phyloP scores from a whole-genome alignment of 2,113 vertebrate species.

The Gadus chalcogrammus region DNA sequence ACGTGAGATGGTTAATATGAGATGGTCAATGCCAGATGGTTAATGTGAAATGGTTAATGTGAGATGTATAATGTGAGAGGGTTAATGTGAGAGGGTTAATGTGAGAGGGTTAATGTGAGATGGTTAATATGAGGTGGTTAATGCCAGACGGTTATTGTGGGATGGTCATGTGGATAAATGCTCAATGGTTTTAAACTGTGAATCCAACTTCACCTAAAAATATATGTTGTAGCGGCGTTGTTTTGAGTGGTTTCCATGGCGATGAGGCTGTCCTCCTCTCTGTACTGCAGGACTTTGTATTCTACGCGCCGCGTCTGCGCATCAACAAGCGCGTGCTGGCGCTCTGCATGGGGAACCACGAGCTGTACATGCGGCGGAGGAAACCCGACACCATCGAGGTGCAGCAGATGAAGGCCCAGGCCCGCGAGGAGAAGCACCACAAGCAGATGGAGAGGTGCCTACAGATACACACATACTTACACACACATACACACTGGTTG shows the following conservation, averaged over 20 bases:
- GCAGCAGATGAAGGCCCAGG: constrained; percentile 98
- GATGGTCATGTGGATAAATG: no score
- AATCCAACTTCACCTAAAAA: background rate
- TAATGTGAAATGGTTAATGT: background rate
- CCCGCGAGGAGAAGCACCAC: constrained; percentile 95
- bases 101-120: no score
- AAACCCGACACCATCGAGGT: constrained; percentile 98
- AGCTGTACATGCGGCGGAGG: constrained; percentile 96
- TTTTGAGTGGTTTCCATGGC: no score
- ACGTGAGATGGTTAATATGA: no score
- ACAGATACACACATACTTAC: no score
- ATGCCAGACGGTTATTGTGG: no score
- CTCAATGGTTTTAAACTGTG: no score
- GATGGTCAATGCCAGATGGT: background rate
- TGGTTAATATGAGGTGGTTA: background rate
- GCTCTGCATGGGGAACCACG: constrained; percentile 97
- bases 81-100: no score
- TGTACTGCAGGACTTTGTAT: constrained; percentile 87
- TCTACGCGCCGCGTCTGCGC: constrained; percentile 92
- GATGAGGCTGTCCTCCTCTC: background rate
- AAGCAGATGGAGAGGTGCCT: constrained; percentile 94
- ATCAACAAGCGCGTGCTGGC: constrained; percentile 98
- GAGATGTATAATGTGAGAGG: no score
- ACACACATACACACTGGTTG: no score
- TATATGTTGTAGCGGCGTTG: background rate